Conservation (phyloP, 2,113 vertebrate species). For the Epinephelus moara region DNA sequence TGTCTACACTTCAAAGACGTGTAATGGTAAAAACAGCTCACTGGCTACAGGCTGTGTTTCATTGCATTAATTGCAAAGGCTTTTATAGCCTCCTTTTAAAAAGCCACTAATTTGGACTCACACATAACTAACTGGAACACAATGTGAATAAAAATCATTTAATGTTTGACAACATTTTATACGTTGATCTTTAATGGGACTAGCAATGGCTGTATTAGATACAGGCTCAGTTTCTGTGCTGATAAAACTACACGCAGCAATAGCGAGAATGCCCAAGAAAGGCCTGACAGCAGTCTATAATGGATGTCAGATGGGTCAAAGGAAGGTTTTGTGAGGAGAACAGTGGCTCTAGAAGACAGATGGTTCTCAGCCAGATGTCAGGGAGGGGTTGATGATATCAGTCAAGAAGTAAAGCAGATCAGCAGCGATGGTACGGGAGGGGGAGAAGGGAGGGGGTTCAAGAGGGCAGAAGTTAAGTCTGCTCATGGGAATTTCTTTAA, state of each 20-base stretch:
- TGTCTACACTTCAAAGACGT: not conserved
- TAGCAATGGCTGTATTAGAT: not conserved
- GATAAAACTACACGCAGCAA: not conserved
- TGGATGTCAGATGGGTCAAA: conserved; percentile 38
- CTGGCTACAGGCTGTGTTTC: not conserved
- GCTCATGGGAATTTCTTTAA: conserved; percentile 44
- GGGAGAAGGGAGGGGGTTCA: conserved; percentile 18
- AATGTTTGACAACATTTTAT: not conserved
- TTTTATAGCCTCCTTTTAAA: not conserved
- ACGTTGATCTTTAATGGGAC: not conserved
- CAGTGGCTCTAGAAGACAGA: conserved; percentile 50
- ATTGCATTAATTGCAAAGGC: not conserved
- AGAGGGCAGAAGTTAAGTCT: conserved; percentile 50
- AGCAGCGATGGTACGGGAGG: conserved; percentile 9
- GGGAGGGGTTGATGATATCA: conserved; percentile 49
- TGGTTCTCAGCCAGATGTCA: conserved; percentile 66
- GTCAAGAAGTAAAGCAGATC: conserved; percentile 54
- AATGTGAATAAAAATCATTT: not conserved
- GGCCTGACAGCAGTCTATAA: not conserved
- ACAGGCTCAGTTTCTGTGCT: not conserved
- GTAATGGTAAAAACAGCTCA: not conserved
- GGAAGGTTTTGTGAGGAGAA: conserved; percentile 33
- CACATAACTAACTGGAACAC: not conserved
- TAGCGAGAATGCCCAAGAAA: not conserved
- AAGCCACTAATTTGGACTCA: not conserved